phyloP scores from a whole-genome alignment of 2,797 vertebrate genomes.

The Characodon lateralis region DNA sequence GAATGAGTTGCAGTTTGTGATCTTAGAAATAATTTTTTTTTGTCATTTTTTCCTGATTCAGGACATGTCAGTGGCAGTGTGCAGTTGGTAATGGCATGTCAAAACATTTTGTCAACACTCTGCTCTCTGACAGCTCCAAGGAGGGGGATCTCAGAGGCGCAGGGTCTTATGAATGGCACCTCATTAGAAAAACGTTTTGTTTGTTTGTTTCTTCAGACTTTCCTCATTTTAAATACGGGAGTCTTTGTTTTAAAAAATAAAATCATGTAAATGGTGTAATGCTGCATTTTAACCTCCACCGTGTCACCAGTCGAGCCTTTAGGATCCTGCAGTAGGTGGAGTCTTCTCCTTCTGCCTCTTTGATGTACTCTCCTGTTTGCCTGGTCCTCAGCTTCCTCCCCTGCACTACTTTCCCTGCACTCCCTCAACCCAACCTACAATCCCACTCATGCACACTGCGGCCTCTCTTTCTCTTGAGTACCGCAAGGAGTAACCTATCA shows the following conservation, averaged over 20 bases:
- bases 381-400: conserved; percentile 73
- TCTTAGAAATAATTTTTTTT: conserved; percentile 18
- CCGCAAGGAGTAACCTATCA: conserved; percentile 99
- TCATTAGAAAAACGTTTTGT: conserved; percentile 53
- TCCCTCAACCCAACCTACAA: conserved; percentile 73
- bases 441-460: conserved; percentile 77
- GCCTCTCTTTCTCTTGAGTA: conserved; percentile 86
- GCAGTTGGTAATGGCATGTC: conserved; percentile 66
- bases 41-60: conserved; percentile 40
- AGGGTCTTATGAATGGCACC: conserved; percentile 64
- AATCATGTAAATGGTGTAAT: conserved; percentile 41
- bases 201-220: conserved; percentile 39
- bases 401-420: conserved; percentile 73
- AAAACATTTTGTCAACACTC: conserved; percentile 64
- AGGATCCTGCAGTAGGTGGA: conserved; percentile 74
- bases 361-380: conserved; percentile 75
- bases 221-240: conserved; percentile 53
- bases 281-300: conserved; percentile 63
- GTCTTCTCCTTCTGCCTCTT: conserved; percentile 72
- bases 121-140: conserved; percentile 67
- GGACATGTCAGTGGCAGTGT: conserved; percentile 56
- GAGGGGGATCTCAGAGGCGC: conserved; percentile 65
- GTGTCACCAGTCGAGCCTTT: conserved; percentile 66
- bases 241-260: conserved; percentile 54
- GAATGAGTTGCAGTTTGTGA: conserved; percentile 42